These are phyloP conservation scores for Laticauda laticaudata DNA, from an alignment of 2,113 vertebrate species.

Conservation along the genomic window DNA sequence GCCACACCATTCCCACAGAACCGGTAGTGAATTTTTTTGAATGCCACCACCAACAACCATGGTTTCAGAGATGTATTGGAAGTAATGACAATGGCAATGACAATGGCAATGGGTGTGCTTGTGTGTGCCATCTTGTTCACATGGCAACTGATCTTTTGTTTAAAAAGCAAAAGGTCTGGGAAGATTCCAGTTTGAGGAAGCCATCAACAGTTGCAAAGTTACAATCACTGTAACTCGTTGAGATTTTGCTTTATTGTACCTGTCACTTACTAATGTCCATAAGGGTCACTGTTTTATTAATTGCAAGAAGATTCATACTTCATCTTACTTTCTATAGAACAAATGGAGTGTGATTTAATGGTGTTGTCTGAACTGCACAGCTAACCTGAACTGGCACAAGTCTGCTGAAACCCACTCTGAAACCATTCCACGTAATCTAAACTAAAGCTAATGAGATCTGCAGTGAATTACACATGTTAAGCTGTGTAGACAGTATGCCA, in stretches of 20 bases:
- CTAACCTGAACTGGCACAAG: background rate
- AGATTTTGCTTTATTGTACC: background rate
- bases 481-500: background rate
- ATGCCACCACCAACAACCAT: no score
- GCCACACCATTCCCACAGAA: no score
- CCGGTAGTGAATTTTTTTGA: no score
- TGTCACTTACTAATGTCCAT: background rate
- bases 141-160: background rate
- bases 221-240: fast-evolving
- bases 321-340: background rate
- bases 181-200: background rate
- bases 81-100: background rate
- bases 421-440: background rate
- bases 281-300: conserved; percentile 3
- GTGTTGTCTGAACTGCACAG: background rate
- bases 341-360: background rate
- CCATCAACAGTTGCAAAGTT: background rate
- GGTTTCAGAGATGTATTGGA: background rate
- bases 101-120: background rate
- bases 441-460: background rate
- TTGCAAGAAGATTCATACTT: background rate
- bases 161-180: background rate
- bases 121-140: background rate
- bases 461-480: background rate
- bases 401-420: background rate